phyloP scores from a whole-genome alignment of 2,113 vertebrate genomes.

The Podarcis raffonei region DNA sequence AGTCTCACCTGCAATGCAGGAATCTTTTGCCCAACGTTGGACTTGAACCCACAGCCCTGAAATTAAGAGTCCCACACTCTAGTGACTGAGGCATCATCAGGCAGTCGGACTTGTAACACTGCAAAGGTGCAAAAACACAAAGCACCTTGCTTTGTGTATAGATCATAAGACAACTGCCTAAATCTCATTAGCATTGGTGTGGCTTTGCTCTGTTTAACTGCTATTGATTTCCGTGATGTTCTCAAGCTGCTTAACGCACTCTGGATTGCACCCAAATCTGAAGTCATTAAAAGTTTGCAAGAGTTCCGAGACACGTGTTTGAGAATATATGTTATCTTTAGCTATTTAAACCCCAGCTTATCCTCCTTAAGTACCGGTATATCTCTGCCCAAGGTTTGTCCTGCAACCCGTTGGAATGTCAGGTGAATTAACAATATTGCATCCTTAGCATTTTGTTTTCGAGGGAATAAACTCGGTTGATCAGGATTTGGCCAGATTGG shows the following conservation, averaged over 20 bases:
- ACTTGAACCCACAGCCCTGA: too few species aligned
- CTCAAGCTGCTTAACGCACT: background rate
- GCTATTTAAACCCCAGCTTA: background rate
- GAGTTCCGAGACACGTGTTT: background rate
- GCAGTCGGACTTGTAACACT: background rate
- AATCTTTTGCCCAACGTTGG: too few species aligned
- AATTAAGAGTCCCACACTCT: too few species aligned
- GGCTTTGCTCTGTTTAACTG: background rate
- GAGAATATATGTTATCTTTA: background rate
- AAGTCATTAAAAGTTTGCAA: background rate
- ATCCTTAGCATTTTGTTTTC: background rate
- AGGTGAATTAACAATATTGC: background rate
- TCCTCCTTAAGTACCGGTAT: background rate
- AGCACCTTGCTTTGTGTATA: background rate
- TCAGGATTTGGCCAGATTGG: background rate
- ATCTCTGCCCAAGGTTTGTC: background rate
- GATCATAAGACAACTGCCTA: background rate
- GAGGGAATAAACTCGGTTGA: background rate
- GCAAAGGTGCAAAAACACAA: background rate
- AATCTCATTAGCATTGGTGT: background rate
- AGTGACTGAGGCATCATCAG: background rate
- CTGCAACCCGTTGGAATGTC: background rate
- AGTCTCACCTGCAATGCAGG: too few species aligned
- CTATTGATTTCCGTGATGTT: background rate
- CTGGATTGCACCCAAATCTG: background rate